A percentile compares a stretch with the other conserved stretches of the same genome.
These are phyloP conservation scores for Drosophila diplacantha DNA, from an alignment of 2,888 invertebrate species.

Conservation along the genomic window DNA sequence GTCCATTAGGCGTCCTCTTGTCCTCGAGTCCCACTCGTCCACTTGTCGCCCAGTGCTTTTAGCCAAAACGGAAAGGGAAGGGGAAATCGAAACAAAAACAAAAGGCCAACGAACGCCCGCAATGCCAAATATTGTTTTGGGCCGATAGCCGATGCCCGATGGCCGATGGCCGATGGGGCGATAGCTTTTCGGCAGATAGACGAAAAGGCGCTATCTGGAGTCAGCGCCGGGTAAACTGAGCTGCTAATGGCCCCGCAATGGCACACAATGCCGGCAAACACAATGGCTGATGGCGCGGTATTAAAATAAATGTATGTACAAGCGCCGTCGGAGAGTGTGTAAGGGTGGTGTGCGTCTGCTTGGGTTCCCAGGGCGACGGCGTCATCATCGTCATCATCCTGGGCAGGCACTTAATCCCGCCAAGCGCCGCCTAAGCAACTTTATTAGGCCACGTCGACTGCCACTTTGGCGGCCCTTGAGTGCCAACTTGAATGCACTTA, in stretches of 20 bases:
- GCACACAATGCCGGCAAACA: conserved; percentile 33
- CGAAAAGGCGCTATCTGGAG: conserved; percentile 29
- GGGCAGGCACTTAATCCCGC: conserved; percentile 38
- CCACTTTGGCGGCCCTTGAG: conserved; percentile 67
- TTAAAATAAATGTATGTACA: conserved; percentile 40
- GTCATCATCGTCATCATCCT: conserved; percentile 15
- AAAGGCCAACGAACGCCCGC: conserved; percentile 35
- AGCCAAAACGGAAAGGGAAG: conserved; percentile 37
- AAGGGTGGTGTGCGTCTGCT: not conserved
- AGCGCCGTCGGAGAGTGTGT: conserved; percentile 4
- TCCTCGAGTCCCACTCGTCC: conserved; percentile 39
- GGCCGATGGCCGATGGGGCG: conserved; percentile 36
- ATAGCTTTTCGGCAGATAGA: conserved; percentile 30
- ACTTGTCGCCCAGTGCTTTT: conserved; percentile 63
- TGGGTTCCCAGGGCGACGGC: conserved; percentile 26
- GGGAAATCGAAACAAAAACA: conserved; percentile 34
- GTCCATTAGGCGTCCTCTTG: conserved; percentile 68
- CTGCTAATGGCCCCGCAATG: conserved; percentile 60
- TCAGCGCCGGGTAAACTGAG: conserved; percentile 66
- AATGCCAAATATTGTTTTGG: conserved; percentile 65
- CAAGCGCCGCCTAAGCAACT: conserved; percentile 53
- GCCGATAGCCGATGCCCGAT: conserved; percentile 37
- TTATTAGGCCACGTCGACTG: conserved; percentile 71
- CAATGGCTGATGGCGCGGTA: conserved; percentile 31
- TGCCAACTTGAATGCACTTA: conserved; percentile 67